phyloP scores from a whole-genome alignment of 2,797 vertebrate genomes.

The Allobates femoralis region DNA sequence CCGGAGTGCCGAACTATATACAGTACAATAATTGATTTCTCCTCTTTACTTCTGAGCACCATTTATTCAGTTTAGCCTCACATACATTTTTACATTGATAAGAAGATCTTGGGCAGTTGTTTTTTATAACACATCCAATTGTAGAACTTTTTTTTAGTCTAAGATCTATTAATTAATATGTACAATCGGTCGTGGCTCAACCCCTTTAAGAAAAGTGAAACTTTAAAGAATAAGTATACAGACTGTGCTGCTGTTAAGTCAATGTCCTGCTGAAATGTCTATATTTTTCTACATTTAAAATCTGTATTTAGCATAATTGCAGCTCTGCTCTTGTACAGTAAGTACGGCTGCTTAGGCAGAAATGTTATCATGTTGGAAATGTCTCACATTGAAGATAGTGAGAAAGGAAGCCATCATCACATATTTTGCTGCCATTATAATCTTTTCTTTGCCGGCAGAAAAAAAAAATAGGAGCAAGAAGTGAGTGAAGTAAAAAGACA shows the following conservation, averaged over 20 bases:
- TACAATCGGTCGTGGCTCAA: too few relatives aligned
- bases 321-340: background rate
- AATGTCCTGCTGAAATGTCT: background rate
- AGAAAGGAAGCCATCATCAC: slow-evolving; percentile 15
- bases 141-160: too few relatives aligned
- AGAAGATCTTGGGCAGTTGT: too few relatives aligned
- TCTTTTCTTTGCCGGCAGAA: slow-evolving; percentile 35
- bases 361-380: background rate
- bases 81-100: too few relatives aligned
- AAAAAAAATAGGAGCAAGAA: slow-evolving; percentile 20
- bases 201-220: background rate
- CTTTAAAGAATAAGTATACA: background rate
- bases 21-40: too few relatives aligned
- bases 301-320: background rate
- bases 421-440: slow-evolving; percentile 16
- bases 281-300: slow-evolving; percentile 2
- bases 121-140: too few relatives aligned
- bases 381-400: slow-evolving; percentile 17
- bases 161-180: too few relatives aligned
- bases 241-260: slow-evolving; percentile 5
- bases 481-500: slow-evolving; percentile 5
- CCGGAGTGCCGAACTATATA: too few relatives aligned
- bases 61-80: too few relatives aligned
- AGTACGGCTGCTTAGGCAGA: background rate
- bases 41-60: too few relatives aligned